Evolutionary conservation across 2,888 invertebrate genomes (phyloP), one percentile per base, ranked within the genome.

Genomic region (Parasteatoda lunata): DNA sequence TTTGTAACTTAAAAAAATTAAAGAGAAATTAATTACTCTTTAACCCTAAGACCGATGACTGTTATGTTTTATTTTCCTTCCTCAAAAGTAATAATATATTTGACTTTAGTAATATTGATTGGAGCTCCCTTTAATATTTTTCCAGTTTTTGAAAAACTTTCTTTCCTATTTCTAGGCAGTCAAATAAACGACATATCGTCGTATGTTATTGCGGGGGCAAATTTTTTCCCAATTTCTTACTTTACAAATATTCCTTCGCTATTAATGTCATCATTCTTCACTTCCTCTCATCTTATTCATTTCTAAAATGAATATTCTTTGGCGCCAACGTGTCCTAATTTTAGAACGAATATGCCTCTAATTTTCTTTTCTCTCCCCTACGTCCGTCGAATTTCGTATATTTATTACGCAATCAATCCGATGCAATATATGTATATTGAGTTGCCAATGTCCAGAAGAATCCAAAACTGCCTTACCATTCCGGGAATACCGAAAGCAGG

Each of bases 311-410:
- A 76, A 54, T 71, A 70, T 85, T 85, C 65, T 72, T 54, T 64
- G 85, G 85, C 85, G 85, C 85, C 85, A 45, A 48, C 70, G 8
- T 68, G 71, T 77, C 72, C 83, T 77, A 77, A 84, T 84, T 84
- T 82, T 72, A 49, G 82, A 78, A 59, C 70, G 64, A n/a, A 47
- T 7, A 52, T 11, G 75, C 68, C 69, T 76, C 70, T 82, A 70
- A 70, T 76, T 48, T 59, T n/a, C 59, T 13, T 59, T 59, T 59
- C n/a, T 13, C 59, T n/a, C 59, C n/a, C 11, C 59, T 7, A n/a
- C 59, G n/a, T 59, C n/a, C 8, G n/a, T 30, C 47, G 54, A 11
- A 52, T 65, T 30, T 59, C 59, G 59, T 59, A 59, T 80, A 72
- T 80, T 80, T 80, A 80, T 80, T 80, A 49, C 80, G 72, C 73